Conservation (phyloP, 2,113 vertebrate genomes). For the Steatornis caripensis region DNA sequence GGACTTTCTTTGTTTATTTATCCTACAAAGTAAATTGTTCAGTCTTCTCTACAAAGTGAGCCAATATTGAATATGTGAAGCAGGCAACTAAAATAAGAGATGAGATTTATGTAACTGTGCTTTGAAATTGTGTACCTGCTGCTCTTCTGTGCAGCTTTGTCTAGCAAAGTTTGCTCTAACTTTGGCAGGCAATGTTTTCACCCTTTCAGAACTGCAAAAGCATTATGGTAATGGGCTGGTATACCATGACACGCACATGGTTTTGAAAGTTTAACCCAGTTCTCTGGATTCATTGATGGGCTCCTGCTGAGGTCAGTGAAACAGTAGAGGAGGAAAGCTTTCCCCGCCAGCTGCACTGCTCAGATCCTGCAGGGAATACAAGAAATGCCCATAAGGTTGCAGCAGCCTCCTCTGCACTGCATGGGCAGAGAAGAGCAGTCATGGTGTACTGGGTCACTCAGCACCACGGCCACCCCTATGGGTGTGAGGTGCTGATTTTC, state of each 20-base stretch:
- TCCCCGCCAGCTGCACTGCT: not conserved
- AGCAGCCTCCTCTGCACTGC: rapidly evolving
- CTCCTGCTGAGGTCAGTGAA: not conserved
- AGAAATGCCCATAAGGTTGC: rapidly evolving
- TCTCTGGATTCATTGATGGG: rapidly evolving
- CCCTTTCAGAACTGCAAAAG: not conserved
- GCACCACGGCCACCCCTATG: rapidly evolving
- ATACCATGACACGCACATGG: not conserved
- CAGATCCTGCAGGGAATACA: not conserved
- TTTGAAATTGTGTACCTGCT: not conserved
- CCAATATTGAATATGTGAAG: not conserved
- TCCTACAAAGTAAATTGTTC: not conserved
- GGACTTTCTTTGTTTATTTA: not conserved
- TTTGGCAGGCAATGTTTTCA: not conserved
- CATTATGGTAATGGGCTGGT: rapidly evolving
- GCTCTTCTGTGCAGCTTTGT: not conserved
- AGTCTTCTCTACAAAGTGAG: not conserved
- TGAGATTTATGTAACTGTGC: not conserved
- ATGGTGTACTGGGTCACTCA: rapidly evolving
- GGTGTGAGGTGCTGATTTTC: not conserved
- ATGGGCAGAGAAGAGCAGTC: not conserved
- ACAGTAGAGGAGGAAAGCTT: not conserved
- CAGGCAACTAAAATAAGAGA: not conserved
- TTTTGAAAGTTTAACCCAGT: not conserved
- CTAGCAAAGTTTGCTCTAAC: not conserved